A percentile compares a stretch with the other conserved stretches of the same genome.
Conservation (phyloP, 2,113 vertebrate genomes). For the Leptosomus discolor region DNA sequence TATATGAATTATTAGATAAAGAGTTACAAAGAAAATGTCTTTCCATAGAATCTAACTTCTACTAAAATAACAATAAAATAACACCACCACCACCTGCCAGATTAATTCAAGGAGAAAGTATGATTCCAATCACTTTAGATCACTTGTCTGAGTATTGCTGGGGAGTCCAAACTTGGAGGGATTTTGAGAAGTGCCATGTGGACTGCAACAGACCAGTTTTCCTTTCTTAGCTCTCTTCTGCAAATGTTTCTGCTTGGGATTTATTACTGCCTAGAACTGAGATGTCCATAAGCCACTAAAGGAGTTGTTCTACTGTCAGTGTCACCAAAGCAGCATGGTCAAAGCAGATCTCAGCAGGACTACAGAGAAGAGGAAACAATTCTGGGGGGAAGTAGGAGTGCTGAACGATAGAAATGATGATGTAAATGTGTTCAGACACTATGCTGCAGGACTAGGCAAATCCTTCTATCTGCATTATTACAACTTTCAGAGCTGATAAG, state of each 20-base stretch:
- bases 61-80: neutral
- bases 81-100: rapidly evolving
- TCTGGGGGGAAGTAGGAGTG: neutral
- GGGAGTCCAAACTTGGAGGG: neutral
- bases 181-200: neutral
- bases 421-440: neutral
- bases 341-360: neutral
- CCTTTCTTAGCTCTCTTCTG: neutral
- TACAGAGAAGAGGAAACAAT: neutral
- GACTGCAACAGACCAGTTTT: neutral
- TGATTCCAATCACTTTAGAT: neutral
- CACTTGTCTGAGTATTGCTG: neutral
- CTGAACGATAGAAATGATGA: neutral
- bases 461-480: neutral
- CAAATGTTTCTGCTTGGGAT: neutral
- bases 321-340: neutral
- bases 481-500: neutral
- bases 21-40: neutral
- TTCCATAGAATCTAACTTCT: neutral
- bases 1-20: neutral
- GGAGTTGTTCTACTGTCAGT: neutral
- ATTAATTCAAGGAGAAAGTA: neutral
- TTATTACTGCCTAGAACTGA: neutral
- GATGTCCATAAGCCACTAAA: neutral
- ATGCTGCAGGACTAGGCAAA: neutral